A percentile compares a stretch with the other conserved stretches of the same genome.
Evolutionary conservation across 2,888 invertebrate species (phyloP).

Genomic region (Neoscelio sp.): DNA sequence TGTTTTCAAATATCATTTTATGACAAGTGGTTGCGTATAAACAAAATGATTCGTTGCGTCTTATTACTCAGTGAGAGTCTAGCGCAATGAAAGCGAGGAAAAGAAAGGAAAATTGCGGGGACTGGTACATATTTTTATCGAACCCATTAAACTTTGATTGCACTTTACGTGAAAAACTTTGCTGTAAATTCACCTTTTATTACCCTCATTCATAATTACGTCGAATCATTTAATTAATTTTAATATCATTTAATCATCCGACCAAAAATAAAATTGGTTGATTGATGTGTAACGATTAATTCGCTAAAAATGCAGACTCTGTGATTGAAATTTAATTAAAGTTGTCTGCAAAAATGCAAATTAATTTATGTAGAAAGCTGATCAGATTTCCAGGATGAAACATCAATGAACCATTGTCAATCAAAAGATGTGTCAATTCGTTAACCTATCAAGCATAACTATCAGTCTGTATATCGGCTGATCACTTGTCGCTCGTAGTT

Average conservation of each 20-base stretch:
- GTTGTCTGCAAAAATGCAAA: constrained; percentile 14
- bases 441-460: constrained; percentile 42
- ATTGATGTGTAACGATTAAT: not conserved
- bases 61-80: constrained; percentile 29
- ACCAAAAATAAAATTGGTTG: not conserved
- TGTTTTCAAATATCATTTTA: no score
- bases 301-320: not conserved
- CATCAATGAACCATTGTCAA: constrained; percentile 48
- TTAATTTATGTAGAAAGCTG: constrained; percentile 57
- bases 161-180: not conserved
- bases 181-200: not conserved
- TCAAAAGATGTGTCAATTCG: constrained; percentile 53
- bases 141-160: constrained; percentile 19
- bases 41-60: no score
- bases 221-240: no score
- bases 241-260: no score
- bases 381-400: constrained; percentile 1
- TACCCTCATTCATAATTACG: not conserved
- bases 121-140: constrained; percentile 26
- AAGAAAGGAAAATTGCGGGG: constrained; percentile 41
- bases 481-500: constrained; percentile 57
- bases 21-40: no score
- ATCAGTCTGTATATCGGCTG: constrained; percentile 31
- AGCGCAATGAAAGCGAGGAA: constrained; percentile 26
- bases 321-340: constrained; percentile 21